Evolutionary conservation across 2,797 vertebrate genomes (phyloP).

Genomic region (Spatula clypeata): DNA sequence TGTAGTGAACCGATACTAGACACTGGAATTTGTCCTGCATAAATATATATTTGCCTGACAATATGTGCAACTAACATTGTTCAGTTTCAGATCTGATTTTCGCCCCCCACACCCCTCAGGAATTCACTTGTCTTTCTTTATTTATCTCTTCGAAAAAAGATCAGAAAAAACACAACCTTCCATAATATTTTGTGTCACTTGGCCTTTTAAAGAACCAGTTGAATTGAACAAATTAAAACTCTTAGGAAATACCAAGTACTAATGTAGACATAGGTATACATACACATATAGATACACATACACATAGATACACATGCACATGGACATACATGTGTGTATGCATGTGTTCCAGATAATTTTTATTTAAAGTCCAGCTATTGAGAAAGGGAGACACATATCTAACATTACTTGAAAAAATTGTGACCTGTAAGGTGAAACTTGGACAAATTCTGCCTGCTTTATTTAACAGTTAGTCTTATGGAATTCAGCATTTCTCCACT

Average conservation of each 20-base stretch:
- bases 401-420: neutral
- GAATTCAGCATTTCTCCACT: neutral
- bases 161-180: neutral
- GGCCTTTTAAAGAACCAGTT: neutral
- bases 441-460: neutral
- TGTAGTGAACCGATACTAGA: neutral
- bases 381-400: neutral
- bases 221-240: neutral
- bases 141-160: neutral
- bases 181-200: neutral
- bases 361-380: neutral
- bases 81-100: neutral
- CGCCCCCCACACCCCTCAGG: neutral
- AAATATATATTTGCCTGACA: neutral
- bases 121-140: neutral
- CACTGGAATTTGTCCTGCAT: neutral
- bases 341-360: neutral
- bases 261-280: rapidly evolving
- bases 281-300: rapidly evolving
- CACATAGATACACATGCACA: no score
- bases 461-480: neutral
- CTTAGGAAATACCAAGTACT: neutral
- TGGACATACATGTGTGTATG: no score
- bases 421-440: neutral
- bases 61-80: neutral